Evolutionary conservation across 2,113 vertebrate species (phyloP).

Genomic region (Promerops cafer): DNA sequence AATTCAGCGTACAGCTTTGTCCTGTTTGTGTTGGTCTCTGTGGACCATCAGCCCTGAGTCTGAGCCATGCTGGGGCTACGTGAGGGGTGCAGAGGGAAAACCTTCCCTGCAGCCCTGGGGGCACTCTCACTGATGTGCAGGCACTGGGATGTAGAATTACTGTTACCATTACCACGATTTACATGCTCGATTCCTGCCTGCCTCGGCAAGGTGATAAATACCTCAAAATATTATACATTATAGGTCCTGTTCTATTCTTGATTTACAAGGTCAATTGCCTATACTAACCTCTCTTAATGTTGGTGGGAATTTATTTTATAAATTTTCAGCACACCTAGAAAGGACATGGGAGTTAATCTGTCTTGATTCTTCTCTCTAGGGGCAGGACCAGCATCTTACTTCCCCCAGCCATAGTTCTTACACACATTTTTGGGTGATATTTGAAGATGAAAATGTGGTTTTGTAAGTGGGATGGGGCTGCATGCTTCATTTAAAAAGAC

Average conservation of each 20-base stretch:
- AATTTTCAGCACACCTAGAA: background rate
- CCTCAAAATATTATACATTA: constrained; percentile 5
- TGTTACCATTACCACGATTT: background rate
- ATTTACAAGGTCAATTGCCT: constrained; percentile 45
- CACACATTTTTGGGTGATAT: background rate
- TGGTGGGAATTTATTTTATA: constrained; percentile 17
- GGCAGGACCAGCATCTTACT: background rate
- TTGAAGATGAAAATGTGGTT: background rate
- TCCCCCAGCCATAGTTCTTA: background rate
- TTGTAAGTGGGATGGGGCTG: background rate
- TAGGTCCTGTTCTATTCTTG: background rate
- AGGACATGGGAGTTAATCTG: background rate
- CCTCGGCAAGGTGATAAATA: constrained; percentile 20
- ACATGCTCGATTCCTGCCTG: background rate
- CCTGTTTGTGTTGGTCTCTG: background rate
- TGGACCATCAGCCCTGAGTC: background rate
- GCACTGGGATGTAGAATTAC: background rate
- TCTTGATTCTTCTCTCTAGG: background rate
- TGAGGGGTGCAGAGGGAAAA: background rate
- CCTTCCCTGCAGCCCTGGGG: background rate
- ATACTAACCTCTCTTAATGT: background rate
- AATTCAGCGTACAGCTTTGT: fast-evolving
- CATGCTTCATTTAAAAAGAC: constrained; percentile 13
- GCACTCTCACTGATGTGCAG: background rate
- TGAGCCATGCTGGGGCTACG: fast-evolving